Conservation (phyloP, 2,888 invertebrate genomes). For the Trichogramma dendrolimi region DNA sequence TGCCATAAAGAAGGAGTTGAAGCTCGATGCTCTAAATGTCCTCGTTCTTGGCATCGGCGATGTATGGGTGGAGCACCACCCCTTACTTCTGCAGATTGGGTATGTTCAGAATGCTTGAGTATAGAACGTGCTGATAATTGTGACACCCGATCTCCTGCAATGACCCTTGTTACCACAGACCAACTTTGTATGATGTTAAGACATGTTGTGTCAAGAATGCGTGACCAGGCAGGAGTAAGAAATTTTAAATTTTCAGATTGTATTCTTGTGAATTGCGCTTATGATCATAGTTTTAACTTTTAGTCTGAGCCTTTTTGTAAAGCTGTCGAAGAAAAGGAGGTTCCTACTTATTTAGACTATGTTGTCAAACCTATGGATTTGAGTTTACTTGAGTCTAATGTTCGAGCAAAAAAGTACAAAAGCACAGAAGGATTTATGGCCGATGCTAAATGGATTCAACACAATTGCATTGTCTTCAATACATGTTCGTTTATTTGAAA, state of each 20-base stretch:
- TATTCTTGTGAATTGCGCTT: background rate
- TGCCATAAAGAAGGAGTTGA: constrained; percentile 73
- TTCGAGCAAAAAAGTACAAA: constrained; percentile 71
- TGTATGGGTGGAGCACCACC: constrained; percentile 62
- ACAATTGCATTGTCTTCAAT: constrained; percentile 88
- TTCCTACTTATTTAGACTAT: constrained; percentile 76
- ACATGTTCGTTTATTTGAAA: constrained; percentile 63
- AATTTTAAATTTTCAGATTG: background rate
- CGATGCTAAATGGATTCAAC: constrained; percentile 90
- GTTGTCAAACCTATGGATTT: constrained; percentile 87
- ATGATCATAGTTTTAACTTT: constrained; percentile 16
- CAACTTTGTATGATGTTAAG: constrained; percentile 74
- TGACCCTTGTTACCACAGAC: constrained; percentile 69
- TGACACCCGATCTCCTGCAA: constrained; percentile 65
- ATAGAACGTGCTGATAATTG: constrained; percentile 70
- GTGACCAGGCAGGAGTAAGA: constrained; percentile 74
- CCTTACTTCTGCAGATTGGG: constrained; percentile 64
- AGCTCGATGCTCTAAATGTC: constrained; percentile 74
- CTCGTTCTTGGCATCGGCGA: constrained; percentile 76
- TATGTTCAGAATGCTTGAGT: constrained; percentile 81
- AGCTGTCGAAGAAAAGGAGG: constrained; percentile 67
- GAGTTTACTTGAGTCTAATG: constrained; percentile 69
- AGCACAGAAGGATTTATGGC: constrained; percentile 85
- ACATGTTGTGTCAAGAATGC: constrained; percentile 77
- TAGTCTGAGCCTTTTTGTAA: constrained; percentile 76